Evolutionary conservation across 2,888 invertebrate genomes (phyloP).

Genomic region (Cremastobaeus sp.): DNA sequence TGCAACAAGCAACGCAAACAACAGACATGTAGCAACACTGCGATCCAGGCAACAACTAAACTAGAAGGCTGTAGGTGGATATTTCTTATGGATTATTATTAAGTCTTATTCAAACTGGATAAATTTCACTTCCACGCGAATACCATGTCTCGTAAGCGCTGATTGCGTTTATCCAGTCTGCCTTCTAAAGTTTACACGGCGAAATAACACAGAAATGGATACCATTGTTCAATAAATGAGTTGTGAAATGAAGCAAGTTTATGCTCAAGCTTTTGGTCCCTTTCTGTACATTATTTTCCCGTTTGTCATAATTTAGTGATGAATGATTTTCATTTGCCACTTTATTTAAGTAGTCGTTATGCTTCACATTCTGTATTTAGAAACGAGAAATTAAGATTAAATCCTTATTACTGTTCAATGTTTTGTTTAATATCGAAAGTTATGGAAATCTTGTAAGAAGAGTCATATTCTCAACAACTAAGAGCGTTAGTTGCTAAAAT

Average conservation of each 20-base stretch:
- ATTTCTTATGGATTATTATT: slow-evolving; percentile 55
- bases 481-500: no score
- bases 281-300: slow-evolving; percentile 39
- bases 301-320: slow-evolving; percentile 22
- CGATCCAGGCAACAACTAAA: slow-evolving; percentile 76
- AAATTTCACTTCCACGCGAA: no score
- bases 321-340: no score
- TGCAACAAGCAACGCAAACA: slow-evolving; percentile 80
- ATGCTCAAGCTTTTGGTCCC: slow-evolving; percentile 3
- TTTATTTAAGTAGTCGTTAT: slow-evolving; percentile 29
- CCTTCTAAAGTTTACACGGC: slow-evolving; percentile 18
- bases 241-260: background rate
- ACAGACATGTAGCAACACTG: slow-evolving; percentile 78
- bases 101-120: no score
- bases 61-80: slow-evolving; percentile 70
- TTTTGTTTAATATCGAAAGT: no score
- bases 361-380: slow-evolving; percentile 43
- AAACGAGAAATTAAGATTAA: slow-evolving; percentile 21
- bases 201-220: slow-evolving; percentile 37
- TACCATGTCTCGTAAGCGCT: no score
- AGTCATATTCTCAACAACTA: no score
- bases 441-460: no score
- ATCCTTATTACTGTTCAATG: no score
- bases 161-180: slow-evolving; percentile 29
- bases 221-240: background rate